These are phyloP conservation scores for Holocentrus rufus DNA, from an alignment of 2,797 vertebrate genomes.

Conservation along the genomic window DNA sequence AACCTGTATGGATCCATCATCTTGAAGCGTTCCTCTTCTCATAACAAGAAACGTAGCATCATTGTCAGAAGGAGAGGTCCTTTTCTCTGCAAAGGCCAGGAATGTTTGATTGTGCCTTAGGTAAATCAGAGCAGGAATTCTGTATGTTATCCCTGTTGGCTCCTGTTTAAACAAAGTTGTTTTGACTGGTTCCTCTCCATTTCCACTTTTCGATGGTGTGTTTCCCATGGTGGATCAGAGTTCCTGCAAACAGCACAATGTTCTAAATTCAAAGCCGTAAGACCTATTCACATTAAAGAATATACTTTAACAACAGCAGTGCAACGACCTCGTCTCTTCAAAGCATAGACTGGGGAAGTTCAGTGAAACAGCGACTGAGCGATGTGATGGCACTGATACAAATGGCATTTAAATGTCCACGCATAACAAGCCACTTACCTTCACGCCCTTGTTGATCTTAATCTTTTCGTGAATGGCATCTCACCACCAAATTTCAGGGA, in stretches of 20 bases:
- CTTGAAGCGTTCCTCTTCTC: slow-evolving; percentile 81
- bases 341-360: slow-evolving; percentile 56
- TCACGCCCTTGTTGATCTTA: slow-evolving; percentile 49
- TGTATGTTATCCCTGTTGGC: slow-evolving; percentile 82
- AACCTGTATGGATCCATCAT: slow-evolving; percentile 83
- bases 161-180: slow-evolving; percentile 85
- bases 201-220: slow-evolving; percentile 65
- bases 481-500: slow-evolving; percentile 40
- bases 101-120: slow-evolving; percentile 79
- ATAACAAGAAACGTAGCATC: slow-evolving; percentile 88
- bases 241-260: slow-evolving; percentile 47
- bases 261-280: background rate
- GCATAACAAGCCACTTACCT: slow-evolving; percentile 57
- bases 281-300: background rate
- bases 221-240: slow-evolving; percentile 73
- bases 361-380: slow-evolving; percentile 59
- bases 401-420: background rate
- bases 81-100: slow-evolving; percentile 92
- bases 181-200: slow-evolving; percentile 70
- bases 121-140: slow-evolving; percentile 90
- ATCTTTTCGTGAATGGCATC: slow-evolving; percentile 41
- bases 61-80: slow-evolving; percentile 79
- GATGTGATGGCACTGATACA: slow-evolving; percentile 28
- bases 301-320: slow-evolving; percentile 24
- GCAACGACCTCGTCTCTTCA: slow-evolving; percentile 18